Percentiles rank a stretch among this genome's conserved stretches.
phyloP scores from a whole-genome alignment of 2,888 invertebrate genomes.

The Spisula solida region DNA sequence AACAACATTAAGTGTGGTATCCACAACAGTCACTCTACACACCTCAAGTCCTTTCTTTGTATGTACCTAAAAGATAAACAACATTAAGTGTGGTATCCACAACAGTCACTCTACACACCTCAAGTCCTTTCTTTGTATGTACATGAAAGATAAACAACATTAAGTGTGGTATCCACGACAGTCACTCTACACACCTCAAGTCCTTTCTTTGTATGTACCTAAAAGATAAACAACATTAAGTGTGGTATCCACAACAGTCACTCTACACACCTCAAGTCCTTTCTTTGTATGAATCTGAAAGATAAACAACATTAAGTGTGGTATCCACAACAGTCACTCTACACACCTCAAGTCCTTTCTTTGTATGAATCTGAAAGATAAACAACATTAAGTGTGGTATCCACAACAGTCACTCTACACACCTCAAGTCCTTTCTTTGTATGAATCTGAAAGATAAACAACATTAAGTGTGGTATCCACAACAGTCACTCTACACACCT shows the following conservation, averaged over 20 bases:
- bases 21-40: conserved; percentile 38
- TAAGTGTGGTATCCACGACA: conserved; percentile 32
- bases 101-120: conserved; percentile 42
- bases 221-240: conserved; percentile 44
- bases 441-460: conserved; percentile 55
- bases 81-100: conserved; percentile 29
- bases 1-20: conserved; percentile 34
- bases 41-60: conserved; percentile 53
- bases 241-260: conserved; percentile 32
- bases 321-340: conserved; percentile 41
- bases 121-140: conserved; percentile 53
- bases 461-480: conserved; percentile 29
- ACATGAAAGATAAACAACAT: conserved; percentile 51
- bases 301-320: conserved; percentile 38
- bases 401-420: conserved; percentile 38
- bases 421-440: conserved; percentile 53
- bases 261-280: conserved; percentile 48
- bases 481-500: conserved; percentile 42
- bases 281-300: conserved; percentile 54
- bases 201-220: conserved; percentile 58
- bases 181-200: conserved; percentile 44
- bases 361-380: conserved; percentile 56
- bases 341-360: conserved; percentile 52
- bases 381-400: conserved; percentile 34
- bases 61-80: conserved; percentile 55